Evolutionary conservation across 2,113 vertebrate species (phyloP), one percentile per base, ranked within the genome.

Genomic region (Rhinoderma darwinii): DNA sequence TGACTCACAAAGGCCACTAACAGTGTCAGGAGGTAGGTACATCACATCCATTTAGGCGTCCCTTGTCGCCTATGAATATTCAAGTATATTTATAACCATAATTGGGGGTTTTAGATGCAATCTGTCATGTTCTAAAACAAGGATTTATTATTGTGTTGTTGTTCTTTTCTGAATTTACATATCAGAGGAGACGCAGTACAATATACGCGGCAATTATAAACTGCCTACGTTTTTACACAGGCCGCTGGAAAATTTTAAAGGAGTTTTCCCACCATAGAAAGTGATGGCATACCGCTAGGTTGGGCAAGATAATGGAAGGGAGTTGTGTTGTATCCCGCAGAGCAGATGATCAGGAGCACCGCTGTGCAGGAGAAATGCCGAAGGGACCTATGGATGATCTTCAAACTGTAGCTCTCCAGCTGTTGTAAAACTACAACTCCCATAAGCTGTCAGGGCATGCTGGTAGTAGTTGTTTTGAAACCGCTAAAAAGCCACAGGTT

Each of bases 1-100:
- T 87, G 86, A 82, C 78, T 74, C 86, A 87, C 14, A 22, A 59
- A 72, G 76, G 77, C 25, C 79, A 50, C 37, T 41, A 51, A 80
- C 11, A 51, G 77, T 73, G 63, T 82, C 86, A 80, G 22, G 37
- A 30, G 44, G 50, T 7, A 32, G 4, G 35, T 14, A 0, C 63
- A 27, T 41, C 39, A 30, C 27, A 78, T 79, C 74, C 59, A 86
- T 70, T 79, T 78, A 70, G 18, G 35, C 12, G 22, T 27, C 47
- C 61, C 39, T 32, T 51, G 14, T 27, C 51, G 20, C 68, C 18
- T 25, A 75, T 87, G 51, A 82, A 87, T 82, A 87, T 87, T 56
- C 78, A 87, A 18, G 22, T 50, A 10, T 5, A 47, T 63, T 44
- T 59, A 25, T 30, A 82, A 39, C 79, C 86, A 39, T 82, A 63